These are phyloP conservation scores for Scomber japonicus DNA, from an alignment of 2,113 vertebrate genomes.

Conservation along the genomic window DNA sequence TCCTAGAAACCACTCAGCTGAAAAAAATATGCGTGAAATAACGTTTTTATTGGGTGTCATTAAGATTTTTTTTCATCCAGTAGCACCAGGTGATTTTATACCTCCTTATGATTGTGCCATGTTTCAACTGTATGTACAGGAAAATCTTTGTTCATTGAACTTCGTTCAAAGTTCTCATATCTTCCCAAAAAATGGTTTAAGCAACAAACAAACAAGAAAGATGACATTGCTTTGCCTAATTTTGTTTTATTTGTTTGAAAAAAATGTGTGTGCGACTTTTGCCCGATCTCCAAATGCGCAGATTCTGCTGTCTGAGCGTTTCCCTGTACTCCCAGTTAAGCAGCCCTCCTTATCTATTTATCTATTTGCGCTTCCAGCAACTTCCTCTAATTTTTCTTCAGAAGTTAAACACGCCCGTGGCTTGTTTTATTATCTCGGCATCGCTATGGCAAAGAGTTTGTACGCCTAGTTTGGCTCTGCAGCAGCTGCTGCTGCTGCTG, in stretches of 20 bases:
- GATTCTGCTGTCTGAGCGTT: conserved; percentile 60
- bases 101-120: not conserved
- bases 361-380: conserved; percentile 77
- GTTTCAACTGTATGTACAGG: not conserved
- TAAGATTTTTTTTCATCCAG: not conserved
- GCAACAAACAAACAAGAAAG: not conserved
- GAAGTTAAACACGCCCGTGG: conserved; percentile 81
- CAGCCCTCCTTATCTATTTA: conserved; percentile 72
- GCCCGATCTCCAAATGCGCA: conserved; percentile 35
- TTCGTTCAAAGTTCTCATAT: conserved; percentile 47
- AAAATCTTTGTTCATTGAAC: conserved; percentile 3
- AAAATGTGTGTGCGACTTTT: conserved; percentile 33
- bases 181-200: not conserved
- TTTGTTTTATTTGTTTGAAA: not conserved
- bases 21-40: not conserved
- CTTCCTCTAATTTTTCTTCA: conserved; percentile 79
- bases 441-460: conserved; percentile 68
- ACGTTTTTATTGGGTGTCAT: not conserved
- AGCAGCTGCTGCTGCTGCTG: conserved; percentile 37
- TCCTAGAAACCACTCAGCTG: conserved; percentile 4
- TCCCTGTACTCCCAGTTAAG: conserved; percentile 48
- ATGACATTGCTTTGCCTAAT: not conserved
- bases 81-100: not conserved
- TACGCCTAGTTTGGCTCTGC: conserved; percentile 39
- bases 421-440: conserved; percentile 79